A percentile compares a stretch with the other conserved stretches of the same genome.
Conservation (phyloP, 2,888 invertebrate genomes). For the Chirona hameri region DNA sequence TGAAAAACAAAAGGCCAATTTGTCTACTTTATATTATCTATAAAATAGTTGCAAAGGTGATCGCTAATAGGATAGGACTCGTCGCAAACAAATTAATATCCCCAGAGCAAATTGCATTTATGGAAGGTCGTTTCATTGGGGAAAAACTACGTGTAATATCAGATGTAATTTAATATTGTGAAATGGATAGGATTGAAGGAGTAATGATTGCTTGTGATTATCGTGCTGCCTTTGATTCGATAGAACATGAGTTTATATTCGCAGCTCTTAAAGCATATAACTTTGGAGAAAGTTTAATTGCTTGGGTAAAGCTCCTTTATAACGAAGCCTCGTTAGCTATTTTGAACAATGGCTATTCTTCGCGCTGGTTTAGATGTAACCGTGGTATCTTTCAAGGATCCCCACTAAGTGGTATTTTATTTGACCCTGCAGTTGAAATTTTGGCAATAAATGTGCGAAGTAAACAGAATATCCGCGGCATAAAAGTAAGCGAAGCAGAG, state of each 20-base stretch:
- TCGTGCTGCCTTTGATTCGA: background rate
- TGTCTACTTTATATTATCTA: background rate
- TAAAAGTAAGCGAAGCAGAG: background rate
- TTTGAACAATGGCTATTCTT: background rate
- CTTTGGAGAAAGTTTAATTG: background rate
- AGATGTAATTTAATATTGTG: background rate
- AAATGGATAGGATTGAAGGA: background rate
- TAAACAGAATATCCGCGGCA: background rate
- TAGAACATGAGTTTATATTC: background rate
- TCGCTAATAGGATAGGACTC: background rate
- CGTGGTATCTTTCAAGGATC: background rate
- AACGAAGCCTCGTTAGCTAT: background rate
- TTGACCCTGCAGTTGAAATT: background rate
- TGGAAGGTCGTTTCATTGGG: background rate
- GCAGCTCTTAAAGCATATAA: background rate
- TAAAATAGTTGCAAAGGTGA: background rate
- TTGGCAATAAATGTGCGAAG: background rate
- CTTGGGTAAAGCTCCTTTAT: background rate
- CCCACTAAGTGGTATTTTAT: background rate
- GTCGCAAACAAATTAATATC: background rate
- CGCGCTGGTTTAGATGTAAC: background rate
- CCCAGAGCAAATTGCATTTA: background rate
- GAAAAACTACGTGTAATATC: background rate
- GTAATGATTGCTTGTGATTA: background rate
- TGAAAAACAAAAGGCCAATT: background rate